A percentile compares a stretch with the other conserved stretches of the same genome.
Evolutionary conservation across 2,797 vertebrate species (phyloP).

Genomic region (Nyctalus aviator): DNA sequence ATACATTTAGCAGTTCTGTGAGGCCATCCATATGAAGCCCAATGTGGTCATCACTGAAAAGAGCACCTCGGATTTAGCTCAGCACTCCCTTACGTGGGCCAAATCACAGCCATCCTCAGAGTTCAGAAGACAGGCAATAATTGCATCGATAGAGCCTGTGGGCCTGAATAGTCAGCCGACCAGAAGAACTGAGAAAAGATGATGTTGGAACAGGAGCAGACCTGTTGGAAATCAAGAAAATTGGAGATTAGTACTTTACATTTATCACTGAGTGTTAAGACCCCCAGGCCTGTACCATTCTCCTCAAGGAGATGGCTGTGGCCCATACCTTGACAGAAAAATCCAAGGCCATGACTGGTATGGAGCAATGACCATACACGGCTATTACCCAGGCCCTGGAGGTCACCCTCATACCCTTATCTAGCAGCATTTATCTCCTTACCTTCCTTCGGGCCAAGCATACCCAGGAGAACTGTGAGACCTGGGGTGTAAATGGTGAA

Average conservation of each 20-base stretch:
- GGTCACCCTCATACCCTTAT: slow-evolving; percentile 95
- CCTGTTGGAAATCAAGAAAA: slow-evolving; percentile 97
- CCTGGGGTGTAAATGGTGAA: no score
- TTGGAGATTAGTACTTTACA: slow-evolving; percentile 97
- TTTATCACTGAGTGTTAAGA: slow-evolving; percentile 97
- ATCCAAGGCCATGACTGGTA: slow-evolving; percentile 93
- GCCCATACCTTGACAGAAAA: slow-evolving; percentile 92
- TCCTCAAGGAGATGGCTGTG: slow-evolving; percentile 96
- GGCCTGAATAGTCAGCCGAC: slow-evolving; percentile 94
- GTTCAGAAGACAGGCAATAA: slow-evolving; percentile 98
- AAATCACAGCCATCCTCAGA: slow-evolving; percentile 96
- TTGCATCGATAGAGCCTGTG: slow-evolving; percentile 96
- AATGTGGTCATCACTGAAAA: slow-evolving; percentile 97
- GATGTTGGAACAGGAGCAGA: slow-evolving; percentile 93
- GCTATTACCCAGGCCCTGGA: slow-evolving; percentile 95
- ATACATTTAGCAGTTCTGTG: slow-evolving; percentile 96
- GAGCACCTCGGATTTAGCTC: slow-evolving; percentile 96
- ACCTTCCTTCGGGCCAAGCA: slow-evolving; percentile 92
- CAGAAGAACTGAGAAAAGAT: slow-evolving; percentile 95
- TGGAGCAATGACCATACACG: slow-evolving; percentile 97
- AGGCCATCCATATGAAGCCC: slow-evolving; percentile 94
- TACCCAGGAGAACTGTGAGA: no score
- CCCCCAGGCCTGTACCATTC: slow-evolving; percentile 97
- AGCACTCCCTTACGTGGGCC: slow-evolving; percentile 96
- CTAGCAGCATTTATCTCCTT: slow-evolving; percentile 94